Percentiles rank a stretch among this genome's conserved stretches.
phyloP scores from a whole-genome alignment of 2,113 vertebrate genomes.

The Rousettus leschenaultii region DNA sequence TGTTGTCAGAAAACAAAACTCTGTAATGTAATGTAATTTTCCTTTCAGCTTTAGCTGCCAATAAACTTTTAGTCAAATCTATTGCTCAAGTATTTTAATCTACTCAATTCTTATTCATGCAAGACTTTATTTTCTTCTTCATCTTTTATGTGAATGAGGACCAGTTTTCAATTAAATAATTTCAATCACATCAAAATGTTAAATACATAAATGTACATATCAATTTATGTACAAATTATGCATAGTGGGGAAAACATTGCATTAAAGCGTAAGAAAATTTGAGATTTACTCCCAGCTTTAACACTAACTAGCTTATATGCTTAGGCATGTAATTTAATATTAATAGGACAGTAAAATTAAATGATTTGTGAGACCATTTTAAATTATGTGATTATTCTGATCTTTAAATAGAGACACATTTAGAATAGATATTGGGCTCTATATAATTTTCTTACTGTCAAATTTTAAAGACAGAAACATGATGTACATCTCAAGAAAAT shows the following conservation, averaged over 20 bases:
- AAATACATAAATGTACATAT: not conserved
- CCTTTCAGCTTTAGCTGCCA: not conserved
- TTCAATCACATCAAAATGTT: not conserved
- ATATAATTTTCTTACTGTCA: conserved; percentile 48
- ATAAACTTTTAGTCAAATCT: not conserved
- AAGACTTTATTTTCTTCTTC: not conserved
- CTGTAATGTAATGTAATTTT: not conserved
- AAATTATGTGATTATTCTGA: conserved; percentile 56
- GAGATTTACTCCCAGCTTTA: not conserved
- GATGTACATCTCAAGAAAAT: conserved; percentile 32
- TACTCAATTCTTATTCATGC: not conserved
- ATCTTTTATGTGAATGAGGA: not conserved
- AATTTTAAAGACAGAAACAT: conserved; percentile 30
- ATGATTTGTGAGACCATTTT: conserved; percentile 51
- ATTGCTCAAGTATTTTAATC: not conserved
- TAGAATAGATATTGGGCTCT: not conserved
- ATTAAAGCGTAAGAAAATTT: not conserved
- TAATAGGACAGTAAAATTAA: conserved; percentile 46
- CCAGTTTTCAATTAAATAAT: not conserved
- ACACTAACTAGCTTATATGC: not conserved
- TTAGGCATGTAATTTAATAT: conserved; percentile 35
- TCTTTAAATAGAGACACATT: conserved; percentile 48
- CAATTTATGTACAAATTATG: not conserved
- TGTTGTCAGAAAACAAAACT: not conserved
- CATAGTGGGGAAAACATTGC: not conserved